phyloP scores from a whole-genome alignment of 1,140 invertebrate species.

The Diachasmimorpha longicaudata region DNA sequence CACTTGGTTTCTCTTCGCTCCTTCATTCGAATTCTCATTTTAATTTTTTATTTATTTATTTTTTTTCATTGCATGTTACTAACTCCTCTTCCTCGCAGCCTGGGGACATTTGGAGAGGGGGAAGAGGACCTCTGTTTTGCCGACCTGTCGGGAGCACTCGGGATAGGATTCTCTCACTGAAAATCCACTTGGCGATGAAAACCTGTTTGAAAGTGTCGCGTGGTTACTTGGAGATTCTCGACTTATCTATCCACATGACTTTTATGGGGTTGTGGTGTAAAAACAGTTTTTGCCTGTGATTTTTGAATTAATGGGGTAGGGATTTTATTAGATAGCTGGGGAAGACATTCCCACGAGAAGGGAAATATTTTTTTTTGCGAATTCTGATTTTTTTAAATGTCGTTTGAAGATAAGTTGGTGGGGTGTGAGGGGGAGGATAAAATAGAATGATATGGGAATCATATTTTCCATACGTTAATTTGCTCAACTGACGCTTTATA shows the following conservation, averaged over 20 bases:
- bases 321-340: background rate
- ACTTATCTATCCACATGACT: constrained; percentile 8
- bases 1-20: background rate
- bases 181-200: background rate
- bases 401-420: too few relatives aligned
- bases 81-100: background rate
- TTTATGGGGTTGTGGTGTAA: background rate
- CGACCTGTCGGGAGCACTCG: background rate
- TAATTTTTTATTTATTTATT: background rate
- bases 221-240: background rate
- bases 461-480: too few relatives aligned
- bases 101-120: background rate
- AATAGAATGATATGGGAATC: too few relatives aligned
- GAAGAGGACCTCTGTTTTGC: background rate
- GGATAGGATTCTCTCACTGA: background rate
- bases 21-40: background rate
- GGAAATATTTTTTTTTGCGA: background rate
- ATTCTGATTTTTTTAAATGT: too few relatives aligned
- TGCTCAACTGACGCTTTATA: too few relatives aligned
- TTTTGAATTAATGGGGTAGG: background rate
- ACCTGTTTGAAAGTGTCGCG: constrained; percentile 3
- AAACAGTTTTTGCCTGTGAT: background rate
- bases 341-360: background rate
- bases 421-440: too few relatives aligned
- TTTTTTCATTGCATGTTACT: background rate